Percentiles rank a stretch among this genome's conserved stretches.
These are phyloP conservation scores for Lacanobia wlatinum DNA, from an alignment of 2,888 invertebrate genomes.

Conservation along the genomic window DNA sequence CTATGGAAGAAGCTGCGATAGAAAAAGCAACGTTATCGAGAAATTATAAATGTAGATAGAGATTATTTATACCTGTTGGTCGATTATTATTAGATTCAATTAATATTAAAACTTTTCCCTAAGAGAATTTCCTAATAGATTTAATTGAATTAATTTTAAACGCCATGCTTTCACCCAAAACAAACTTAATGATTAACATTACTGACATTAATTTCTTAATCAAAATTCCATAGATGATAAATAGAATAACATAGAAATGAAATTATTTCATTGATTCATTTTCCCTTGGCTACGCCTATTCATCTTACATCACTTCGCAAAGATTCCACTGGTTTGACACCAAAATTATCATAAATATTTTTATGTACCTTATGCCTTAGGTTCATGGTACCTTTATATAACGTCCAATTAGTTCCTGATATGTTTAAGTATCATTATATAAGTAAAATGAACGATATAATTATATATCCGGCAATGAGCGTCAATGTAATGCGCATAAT, in stretches of 20 bases:
- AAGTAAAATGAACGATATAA: conserved; percentile 48
- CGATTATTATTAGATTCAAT: not conserved
- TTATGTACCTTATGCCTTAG: conserved; percentile 22
- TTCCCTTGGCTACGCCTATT: conserved; percentile 4
- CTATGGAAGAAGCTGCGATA: not conserved
- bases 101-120: not conserved
- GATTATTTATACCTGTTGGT: not conserved
- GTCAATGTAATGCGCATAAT: conserved; percentile 34
- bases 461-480: conserved; percentile 34
- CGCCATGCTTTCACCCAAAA: conserved; percentile 24
- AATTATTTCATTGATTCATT: conserved; percentile 16
- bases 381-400: conserved; percentile 50
- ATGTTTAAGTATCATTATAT: conserved; percentile 34
- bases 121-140: not conserved
- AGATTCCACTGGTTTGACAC: conserved; percentile 31
- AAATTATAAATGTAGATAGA: not conserved
- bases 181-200: conserved; percentile 7
- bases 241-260: not conserved
- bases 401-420: conserved; percentile 52
- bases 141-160: conserved; percentile 2
- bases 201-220: not conserved
- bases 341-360: conserved; percentile 55
- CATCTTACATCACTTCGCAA: conserved; percentile 34
- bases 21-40: not conserved
- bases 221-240: conserved; percentile 1